Evolutionary conservation across 2,888 invertebrate species (phyloP), one percentile per base, ranked within the genome.

Genomic region (Seladonia tumulorum): DNA sequence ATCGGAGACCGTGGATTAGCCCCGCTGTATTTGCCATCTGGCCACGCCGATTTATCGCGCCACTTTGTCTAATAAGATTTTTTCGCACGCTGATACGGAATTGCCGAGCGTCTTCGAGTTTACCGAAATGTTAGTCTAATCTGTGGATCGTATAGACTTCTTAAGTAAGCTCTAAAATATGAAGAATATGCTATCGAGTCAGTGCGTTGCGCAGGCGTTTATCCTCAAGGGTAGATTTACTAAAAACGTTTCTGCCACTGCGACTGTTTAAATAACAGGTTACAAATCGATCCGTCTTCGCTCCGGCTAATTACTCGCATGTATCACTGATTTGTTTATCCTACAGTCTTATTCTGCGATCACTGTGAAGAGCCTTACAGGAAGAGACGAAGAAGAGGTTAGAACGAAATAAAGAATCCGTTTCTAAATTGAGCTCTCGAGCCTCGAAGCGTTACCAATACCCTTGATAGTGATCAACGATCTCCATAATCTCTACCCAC

Each of bases 1-100:
- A 85, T 79, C 60, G 60, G 35, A 29, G 39, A 14, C 66, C 49
- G 29, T 60, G 79, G 73, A 86, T 82, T 85, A 79, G 68, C 63
- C 57, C 12, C 35, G 60, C 35, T 45, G 47, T 77, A 57, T 45
- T 22, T 12, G 70, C 74, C 85, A 76, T 79, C 70, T 74, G 76
- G 29, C 49, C 47, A 8, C n/a, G 16, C 0, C n/a, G 39, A 72
- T 77, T 73, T 53, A 72, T 49, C 16, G 57, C 14, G 16, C 42
- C 66, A 74, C 45, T 86, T 66, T 7, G 29, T 60, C 25, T 75
- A 66, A 78, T 73, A 47, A 74, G 47, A 12, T 3, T 57, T 29
- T 16, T 42, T 42, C 16, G 47, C 22, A 18, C 71, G 14, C 1
- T 8, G 29, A 1, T 2, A 7, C 5, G 45, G 45, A 71, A n/a